phyloP scores from a whole-genome alignment of 2,888 invertebrate species.

The Bugula neritina region DNA sequence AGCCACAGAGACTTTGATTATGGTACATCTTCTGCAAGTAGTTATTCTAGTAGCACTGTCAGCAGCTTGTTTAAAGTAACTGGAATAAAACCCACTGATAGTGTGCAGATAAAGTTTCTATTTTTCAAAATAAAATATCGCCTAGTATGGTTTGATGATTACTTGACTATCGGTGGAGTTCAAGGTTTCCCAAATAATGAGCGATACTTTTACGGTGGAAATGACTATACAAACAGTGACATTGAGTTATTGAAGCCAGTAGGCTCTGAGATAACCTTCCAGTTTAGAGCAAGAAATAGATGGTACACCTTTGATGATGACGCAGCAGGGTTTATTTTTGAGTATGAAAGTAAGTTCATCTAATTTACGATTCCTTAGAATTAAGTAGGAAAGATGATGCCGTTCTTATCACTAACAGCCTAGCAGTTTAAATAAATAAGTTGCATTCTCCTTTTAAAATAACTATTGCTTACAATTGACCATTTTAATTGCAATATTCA shows the following conservation, averaged over 20 bases:
- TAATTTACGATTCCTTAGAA: too few species aligned
- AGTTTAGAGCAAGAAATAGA: background rate
- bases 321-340: background rate
- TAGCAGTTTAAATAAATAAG: too few species aligned
- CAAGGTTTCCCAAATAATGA: background rate
- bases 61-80: background rate
- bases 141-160: background rate
- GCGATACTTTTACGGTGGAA: background rate
- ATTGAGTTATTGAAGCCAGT: background rate
- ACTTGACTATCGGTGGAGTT: background rate
- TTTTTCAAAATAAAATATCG: background rate
- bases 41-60: background rate
- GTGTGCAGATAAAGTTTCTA: background rate
- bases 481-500: too few species aligned
- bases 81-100: background rate
- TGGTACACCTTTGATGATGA: background rate
- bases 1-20: background rate
- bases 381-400: too few species aligned
- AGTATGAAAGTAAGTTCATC: background rate
- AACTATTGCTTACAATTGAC: too few species aligned
- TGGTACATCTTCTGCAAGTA: background rate
- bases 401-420: too few species aligned
- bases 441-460: too few species aligned
- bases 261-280: background rate
- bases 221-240: background rate